Evolutionary conservation across 2,888 invertebrate genomes (phyloP), one percentile per base, ranked within the genome.

Genomic region (Allolobophora icterica): DNA sequence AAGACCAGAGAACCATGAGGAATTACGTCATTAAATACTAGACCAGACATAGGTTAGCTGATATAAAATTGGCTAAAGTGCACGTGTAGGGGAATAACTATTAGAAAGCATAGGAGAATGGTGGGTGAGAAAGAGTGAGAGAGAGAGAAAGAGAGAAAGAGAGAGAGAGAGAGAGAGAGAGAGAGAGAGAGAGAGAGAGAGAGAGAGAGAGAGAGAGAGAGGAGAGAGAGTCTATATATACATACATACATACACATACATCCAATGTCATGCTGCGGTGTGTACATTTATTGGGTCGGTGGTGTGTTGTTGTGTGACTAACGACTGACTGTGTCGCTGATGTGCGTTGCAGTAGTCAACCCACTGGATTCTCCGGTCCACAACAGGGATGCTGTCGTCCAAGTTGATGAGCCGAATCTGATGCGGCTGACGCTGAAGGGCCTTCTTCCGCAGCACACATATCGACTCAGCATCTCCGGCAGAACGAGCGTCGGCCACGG

Each of bases 401-500:
- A 89, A 83, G 42, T 92, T 58, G 89, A 92, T 38, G 91, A 92
- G 35, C 89, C 90, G 6, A 87, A 91, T 33, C 90, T 58, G 52
- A 38, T n/a, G 30, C 38, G 89, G 30, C 34, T 91, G 45, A 87
- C 89, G 83, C 90, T 92, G 71, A 38, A 87, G 19, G 92, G 90
- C 15, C 91, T 92, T 30, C 83, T 30, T 2, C 90, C 91, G 5
- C 89, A 91, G 34, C 91, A 91, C 33, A 84, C 42, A 13, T 92
- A 92, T 95, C 96, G 96, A 84, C 94, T 96, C 90, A 95, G 95
- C 91, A 97, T 99, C 92, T 96, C 97, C 93, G 99, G 98, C 0
- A 97, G 97, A 90, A 99, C 99, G 0, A 97, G 96, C 93, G 97
- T 97, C 90, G 99, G 99, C 17, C 97, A 97, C 94, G 99, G 99